These are phyloP conservation scores for Neria commutata DNA, from an alignment of 2,888 invertebrate genomes.

Conservation along the genomic window DNA sequence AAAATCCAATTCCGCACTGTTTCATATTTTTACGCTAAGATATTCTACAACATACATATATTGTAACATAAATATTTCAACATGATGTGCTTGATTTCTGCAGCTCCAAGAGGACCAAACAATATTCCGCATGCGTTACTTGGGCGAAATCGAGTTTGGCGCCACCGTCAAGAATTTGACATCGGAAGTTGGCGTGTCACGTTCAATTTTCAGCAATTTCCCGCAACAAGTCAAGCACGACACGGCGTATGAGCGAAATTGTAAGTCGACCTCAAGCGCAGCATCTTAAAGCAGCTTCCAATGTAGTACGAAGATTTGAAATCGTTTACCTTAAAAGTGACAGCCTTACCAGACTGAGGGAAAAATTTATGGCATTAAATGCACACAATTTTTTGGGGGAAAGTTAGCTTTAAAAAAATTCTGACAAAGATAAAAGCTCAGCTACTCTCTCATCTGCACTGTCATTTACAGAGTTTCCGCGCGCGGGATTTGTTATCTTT, in stretches of 20 bases:
- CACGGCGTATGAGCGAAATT: conserved; percentile 58
- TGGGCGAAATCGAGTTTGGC: conserved; percentile 61
- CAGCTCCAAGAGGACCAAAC: conserved; percentile 62
- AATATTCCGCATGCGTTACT: conserved; percentile 61
- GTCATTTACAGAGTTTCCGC: too few relatives aligned
- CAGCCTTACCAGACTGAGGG: too few relatives aligned
- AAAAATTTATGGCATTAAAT: too few relatives aligned
- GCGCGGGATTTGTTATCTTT: too few relatives aligned
- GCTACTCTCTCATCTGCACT: too few relatives aligned
- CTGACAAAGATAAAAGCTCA: too few relatives aligned
- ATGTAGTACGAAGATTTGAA: too few relatives aligned
- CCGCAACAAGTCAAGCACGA: conserved; percentile 61
- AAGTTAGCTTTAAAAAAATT: too few relatives aligned
- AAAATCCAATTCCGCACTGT: neutral
- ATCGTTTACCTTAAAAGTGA: too few relatives aligned
- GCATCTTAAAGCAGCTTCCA: neutral
- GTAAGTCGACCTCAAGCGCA: conserved; percentile 45
- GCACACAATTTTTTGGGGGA: too few relatives aligned
- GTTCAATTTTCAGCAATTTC: conserved; percentile 61
- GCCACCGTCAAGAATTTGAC: conserved; percentile 60
- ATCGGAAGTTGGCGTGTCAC: conserved; percentile 60
- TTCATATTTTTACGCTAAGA: neutral
- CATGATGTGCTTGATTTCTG: conserved; percentile 11
- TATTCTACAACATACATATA: neutral
- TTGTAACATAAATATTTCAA: neutral